A percentile compares a stretch with the other conserved stretches of the same genome.
Conservation (phyloP, 2,797 vertebrate genomes). For the Fistularia tabacaria region DNA sequence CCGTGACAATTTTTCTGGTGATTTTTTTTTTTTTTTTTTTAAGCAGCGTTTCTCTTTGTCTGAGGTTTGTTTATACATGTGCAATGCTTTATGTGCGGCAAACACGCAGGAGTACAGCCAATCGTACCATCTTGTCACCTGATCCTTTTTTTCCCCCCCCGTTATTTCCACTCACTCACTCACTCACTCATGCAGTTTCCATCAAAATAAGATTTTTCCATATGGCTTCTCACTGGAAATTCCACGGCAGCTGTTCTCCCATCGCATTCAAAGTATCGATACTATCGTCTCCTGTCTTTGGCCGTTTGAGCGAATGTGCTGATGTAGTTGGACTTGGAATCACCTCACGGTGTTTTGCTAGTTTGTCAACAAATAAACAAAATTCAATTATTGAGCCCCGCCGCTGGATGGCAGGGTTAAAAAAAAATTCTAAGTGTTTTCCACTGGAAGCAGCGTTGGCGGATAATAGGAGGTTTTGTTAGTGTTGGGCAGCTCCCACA, state of each 20-base stretch:
- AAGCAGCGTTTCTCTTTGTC: constrained; percentile 24
- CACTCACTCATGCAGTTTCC: constrained; percentile 19
- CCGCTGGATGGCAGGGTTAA: no score
- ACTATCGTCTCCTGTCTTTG: background rate
- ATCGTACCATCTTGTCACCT: constrained; percentile 17
- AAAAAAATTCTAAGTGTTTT: constrained; percentile 1
- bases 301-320: no score
- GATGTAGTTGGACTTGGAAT: no score
- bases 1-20: constrained; percentile 16
- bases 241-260: constrained; percentile 18
- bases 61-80: constrained; percentile 39
- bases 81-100: constrained; percentile 23
- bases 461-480: constrained; percentile 11
- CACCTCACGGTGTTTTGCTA: constrained; percentile 4
- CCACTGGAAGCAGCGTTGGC: constrained; percentile 9
- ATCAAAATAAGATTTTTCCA: constrained; percentile 25
- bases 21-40: background rate
- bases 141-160: constrained; percentile 3
- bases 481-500: constrained; percentile 12
- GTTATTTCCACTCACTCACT: constrained; percentile 2
- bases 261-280: background rate
- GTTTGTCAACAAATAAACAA: background rate
- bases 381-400: no score
- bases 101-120: constrained; percentile 7
- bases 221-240: constrained; percentile 20